Evolutionary conservation across 2,888 invertebrate species (phyloP), one percentile per base, ranked within the genome.

Genomic region (Chesias legatella): DNA sequence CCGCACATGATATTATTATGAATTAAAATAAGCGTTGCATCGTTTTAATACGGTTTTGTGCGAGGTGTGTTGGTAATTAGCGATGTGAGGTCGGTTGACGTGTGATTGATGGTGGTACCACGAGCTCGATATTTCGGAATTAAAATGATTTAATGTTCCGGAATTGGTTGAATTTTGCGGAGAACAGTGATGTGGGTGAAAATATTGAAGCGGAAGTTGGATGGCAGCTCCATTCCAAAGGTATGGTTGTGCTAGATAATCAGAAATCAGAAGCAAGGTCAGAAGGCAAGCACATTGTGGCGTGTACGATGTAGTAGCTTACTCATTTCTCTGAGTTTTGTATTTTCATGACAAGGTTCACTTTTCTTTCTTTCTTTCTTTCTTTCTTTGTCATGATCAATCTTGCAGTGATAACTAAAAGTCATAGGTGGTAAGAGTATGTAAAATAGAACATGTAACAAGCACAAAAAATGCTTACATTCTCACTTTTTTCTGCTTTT

Each of bases 21-120:
- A 81, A 79, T 82, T 81, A 80, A 81, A 83, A 79, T 79, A 76
- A 60, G 66, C 68, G 68, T 69, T 79, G 78, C 73, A 78, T 71
- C 73, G 73, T 74, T 79, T 78, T 78, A 77, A 74, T 79, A 65
- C 59, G 65, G 60, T 68, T 63, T 67, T 44, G 65, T 41, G 63
- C 60, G 73, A 74, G 70, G 73, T 75, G 73, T 68, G 65, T 58
- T 67, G 63, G 75, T 73, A 79, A 83, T 81, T 80, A 81, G 76
- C 64, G 67, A 66, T 64, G 67, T 60, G 60, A 62, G 61, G 26
- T 38, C 50, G 54, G 53, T 58, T 68, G 78, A 71, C 68, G 60
- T 39, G 33, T 74, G 78, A 78, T 70, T 70, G 64, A 63, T 62
- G 51, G 53, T 45, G 45, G 42, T 33, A 22, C 52, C 44, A 47